Evolutionary conservation across 2,797 vertebrate genomes (phyloP).

Genomic region (Arctocebus calabarensis): DNA sequence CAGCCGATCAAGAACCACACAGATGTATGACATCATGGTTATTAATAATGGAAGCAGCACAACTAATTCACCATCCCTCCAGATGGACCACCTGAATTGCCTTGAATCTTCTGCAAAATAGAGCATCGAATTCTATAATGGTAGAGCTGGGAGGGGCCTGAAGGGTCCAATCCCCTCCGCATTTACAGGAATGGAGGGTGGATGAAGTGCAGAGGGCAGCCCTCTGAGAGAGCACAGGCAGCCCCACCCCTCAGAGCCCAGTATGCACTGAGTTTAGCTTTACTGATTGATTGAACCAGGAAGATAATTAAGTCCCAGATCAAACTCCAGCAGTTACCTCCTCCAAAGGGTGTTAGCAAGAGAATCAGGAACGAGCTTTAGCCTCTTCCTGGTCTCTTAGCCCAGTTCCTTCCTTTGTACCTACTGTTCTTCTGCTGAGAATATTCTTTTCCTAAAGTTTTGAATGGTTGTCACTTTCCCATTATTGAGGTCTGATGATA

Average conservation of each 20-base stretch:
- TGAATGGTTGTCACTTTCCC: neutral
- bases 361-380: neutral
- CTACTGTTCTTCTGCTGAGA: neutral
- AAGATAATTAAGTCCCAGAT: slow-evolving; percentile 11
- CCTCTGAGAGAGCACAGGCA: neutral
- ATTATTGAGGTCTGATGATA: neutral
- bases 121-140: neutral
- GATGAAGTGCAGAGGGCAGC: neutral
- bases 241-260: neutral
- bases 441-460: neutral
- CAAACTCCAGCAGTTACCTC: neutral
- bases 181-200: neutral
- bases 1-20: slow-evolving; percentile 70
- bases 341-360: neutral
- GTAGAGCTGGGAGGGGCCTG: neutral
- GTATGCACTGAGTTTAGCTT: neutral
- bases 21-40: slow-evolving; percentile 83
- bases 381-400: neutral
- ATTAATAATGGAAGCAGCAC: slow-evolving; percentile 82
- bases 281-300: neutral
- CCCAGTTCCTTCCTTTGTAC: neutral
- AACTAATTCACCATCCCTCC: slow-evolving; percentile 68
- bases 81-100: slow-evolving; percentile 80
- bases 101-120: neutral
- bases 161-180: neutral